phyloP scores from a whole-genome alignment of 2,113 vertebrate genomes.

The Uria aalge region DNA sequence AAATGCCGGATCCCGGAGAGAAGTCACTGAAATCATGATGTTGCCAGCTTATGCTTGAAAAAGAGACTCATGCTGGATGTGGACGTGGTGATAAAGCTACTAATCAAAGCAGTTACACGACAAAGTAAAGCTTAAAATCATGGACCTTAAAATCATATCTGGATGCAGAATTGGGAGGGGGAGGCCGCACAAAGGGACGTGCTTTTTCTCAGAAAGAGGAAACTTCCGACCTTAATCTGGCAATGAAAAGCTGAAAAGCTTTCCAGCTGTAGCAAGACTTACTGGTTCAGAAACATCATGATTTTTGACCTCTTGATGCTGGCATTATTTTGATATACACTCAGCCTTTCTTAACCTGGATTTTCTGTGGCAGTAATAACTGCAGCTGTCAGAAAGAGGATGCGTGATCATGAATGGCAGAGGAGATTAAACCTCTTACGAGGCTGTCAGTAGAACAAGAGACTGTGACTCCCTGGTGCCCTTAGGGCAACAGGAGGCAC shows the following conservation, averaged over 20 bases:
- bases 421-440: not conserved
- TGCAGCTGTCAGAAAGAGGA: not conserved
- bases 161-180: not conserved
- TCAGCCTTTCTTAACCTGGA: conserved; percentile 12
- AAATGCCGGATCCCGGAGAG: not conserved
- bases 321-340: not conserved
- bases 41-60: not conserved
- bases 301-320: not conserved
- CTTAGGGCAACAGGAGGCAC: not conserved
- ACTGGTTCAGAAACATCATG: not conserved
- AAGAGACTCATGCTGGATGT: not conserved
- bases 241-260: not conserved
- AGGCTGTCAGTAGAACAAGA: not conserved
- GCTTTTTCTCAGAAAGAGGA: not conserved
- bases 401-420: not conserved
- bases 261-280: not conserved
- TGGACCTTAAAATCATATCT: not conserved
- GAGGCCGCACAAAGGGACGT: rapidly evolving
- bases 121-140: not conserved
- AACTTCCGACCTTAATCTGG: not conserved
- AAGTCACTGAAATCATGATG: not conserved
- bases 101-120: not conserved
- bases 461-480: not conserved
- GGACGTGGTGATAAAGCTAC: not conserved
- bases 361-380: not conserved